Evolutionary conservation across 2,113 vertebrate species (phyloP).

Genomic region (Muntiacus reevesi): DNA sequence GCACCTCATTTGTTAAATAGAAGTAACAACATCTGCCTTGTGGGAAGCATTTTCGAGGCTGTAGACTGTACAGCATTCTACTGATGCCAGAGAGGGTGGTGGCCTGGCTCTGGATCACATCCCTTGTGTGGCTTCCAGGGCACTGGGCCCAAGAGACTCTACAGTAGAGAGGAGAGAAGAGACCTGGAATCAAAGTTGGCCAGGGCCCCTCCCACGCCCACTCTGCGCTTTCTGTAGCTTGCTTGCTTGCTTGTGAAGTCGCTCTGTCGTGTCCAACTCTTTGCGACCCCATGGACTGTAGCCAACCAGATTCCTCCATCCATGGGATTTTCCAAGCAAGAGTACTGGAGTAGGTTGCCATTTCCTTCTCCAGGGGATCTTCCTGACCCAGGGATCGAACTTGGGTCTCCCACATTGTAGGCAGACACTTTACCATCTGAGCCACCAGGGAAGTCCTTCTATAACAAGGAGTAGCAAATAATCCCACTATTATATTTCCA

Average conservation of each 20-base stretch:
- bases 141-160: background rate
- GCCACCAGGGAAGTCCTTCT: background rate
- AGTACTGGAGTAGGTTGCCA: background rate
- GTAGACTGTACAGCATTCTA: background rate
- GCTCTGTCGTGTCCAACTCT: rapidly evolving
- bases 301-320: background rate
- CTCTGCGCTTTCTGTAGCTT: background rate
- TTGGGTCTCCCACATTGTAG: background rate
- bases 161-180: background rate
- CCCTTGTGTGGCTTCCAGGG: background rate
- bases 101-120: background rate
- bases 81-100: background rate
- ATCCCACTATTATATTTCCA: background rate
- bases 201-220: background rate
- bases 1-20: background rate
- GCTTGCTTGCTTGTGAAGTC: background rate
- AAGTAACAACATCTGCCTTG: background rate
- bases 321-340: background rate
- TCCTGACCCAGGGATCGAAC: rapidly evolving
- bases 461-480: background rate
- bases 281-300: background rate
- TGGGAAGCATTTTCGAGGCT: background rate
- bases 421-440: background rate
- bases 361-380: background rate
- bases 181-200: background rate